phyloP scores from a whole-genome alignment of 2,797 vertebrate species.

The Rhynchotus rufescens region DNA sequence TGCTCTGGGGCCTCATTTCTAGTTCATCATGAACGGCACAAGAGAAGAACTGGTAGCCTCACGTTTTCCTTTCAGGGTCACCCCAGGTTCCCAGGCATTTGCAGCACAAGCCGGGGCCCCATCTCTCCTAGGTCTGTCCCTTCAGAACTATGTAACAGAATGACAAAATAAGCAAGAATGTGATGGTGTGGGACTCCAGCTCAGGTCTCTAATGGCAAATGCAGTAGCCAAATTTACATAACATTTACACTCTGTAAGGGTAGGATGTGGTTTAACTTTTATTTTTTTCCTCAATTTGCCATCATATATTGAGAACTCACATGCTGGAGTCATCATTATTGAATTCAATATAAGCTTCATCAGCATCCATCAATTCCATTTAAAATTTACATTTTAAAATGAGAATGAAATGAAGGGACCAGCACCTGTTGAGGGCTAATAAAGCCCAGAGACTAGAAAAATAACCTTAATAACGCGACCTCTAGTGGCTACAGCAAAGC shows the following conservation, averaged over 20 bases:
- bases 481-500: slow-evolving; percentile 8
- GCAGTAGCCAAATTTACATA: background rate
- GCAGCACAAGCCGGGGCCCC: rapidly evolving
- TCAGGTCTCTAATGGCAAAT: background rate
- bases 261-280: background rate
- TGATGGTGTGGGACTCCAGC: background rate
- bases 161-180: background rate
- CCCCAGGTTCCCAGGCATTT: background rate
- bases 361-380: background rate
- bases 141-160: rapidly evolving
- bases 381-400: background rate
- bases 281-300: background rate
- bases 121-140: background rate
- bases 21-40: background rate
- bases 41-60: background rate
- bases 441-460: background rate
- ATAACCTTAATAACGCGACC: slow-evolving; percentile 27
- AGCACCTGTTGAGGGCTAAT: too few relatives aligned
- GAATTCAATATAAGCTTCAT: background rate
- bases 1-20: background rate
- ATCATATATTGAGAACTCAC: background rate
- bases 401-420: background rate
- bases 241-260: background rate
- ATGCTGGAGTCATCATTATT: background rate
- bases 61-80: background rate